These are phyloP conservation scores for Otolemur crassicaudatus DNA, from an alignment of 2,797 vertebrate genomes.

Conservation along the genomic window DNA sequence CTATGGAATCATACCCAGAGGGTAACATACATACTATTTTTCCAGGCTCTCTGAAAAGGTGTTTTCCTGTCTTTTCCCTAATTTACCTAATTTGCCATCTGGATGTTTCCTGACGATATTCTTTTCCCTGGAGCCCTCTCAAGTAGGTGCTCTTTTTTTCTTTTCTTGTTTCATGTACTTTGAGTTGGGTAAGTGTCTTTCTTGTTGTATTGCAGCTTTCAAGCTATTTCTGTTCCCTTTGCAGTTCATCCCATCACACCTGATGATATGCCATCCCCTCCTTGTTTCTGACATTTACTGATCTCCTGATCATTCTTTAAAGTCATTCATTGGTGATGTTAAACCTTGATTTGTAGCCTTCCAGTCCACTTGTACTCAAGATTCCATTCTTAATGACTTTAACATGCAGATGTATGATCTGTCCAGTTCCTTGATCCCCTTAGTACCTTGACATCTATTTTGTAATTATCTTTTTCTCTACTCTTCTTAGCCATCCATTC, in stretches of 20 bases:
- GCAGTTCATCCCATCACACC: neutral
- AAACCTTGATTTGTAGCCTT: neutral
- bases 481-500: neutral
- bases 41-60: neutral
- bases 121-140: neutral
- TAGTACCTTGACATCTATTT: neutral
- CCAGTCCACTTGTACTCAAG: neutral
- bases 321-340: neutral
- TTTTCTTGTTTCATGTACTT: neutral
- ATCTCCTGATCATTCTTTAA: neutral
- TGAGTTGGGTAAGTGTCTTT: neutral
- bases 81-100: neutral
- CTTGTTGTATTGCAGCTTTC: neutral
- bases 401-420: neutral
- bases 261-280: neutral
- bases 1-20: neutral
- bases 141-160: neutral
- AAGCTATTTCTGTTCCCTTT: conserved; percentile 7
- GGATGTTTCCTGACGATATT: neutral
- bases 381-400: neutral
- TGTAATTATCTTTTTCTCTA: neutral
- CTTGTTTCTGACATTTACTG: neutral
- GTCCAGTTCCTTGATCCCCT: neutral
- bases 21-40: accelerated
- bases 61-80: neutral